Conservation (phyloP, 2,888 invertebrate species). For the Theodoxus fluviatilis region DNA sequence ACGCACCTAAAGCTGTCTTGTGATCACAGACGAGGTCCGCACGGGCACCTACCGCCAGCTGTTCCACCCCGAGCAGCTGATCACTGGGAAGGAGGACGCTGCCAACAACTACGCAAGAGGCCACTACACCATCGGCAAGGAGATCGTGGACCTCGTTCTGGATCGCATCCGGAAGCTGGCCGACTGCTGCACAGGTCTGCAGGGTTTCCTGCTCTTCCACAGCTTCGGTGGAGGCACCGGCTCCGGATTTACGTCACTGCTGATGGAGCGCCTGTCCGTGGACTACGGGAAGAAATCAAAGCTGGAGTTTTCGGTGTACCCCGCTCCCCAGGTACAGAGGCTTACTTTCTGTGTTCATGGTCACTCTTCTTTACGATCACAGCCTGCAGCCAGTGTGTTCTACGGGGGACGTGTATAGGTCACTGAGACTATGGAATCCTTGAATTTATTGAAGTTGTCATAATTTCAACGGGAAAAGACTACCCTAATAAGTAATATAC, state of each 20-base stretch:
- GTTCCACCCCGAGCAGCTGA: constrained; percentile 26
- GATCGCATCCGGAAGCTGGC: constrained; percentile 28
- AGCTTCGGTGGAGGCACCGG: constrained; percentile 15
- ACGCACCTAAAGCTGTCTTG: too few species aligned
- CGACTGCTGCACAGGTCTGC: constrained; percentile 27
- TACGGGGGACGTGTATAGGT: too few species aligned
- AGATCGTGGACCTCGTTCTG: constrained; percentile 26
- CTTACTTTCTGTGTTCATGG: too few species aligned
- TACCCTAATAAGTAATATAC: too few species aligned
- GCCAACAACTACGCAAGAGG: constrained; percentile 29
- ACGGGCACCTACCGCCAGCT: constrained; percentile 26
- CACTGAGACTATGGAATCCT: too few species aligned
- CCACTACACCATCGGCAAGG: constrained; percentile 28
- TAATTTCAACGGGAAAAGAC: too few species aligned
- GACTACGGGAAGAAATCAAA: constrained; percentile 70
- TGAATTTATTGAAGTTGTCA: too few species aligned
- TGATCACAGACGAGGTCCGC: constrained; percentile 20
- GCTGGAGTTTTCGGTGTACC: constrained; percentile 28
- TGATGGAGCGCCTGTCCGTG: constrained; percentile 83
- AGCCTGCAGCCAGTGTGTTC: too few species aligned
- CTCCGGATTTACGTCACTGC: constrained; percentile 72
- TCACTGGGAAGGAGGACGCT: constrained; percentile 28
- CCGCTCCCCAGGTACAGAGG: too few species aligned
- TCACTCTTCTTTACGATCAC: too few species aligned
- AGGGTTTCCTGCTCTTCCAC: constrained; percentile 7